These are phyloP conservation scores for Botia almorhae DNA, from an alignment of 2,797 vertebrate species.

Conservation along the genomic window DNA sequence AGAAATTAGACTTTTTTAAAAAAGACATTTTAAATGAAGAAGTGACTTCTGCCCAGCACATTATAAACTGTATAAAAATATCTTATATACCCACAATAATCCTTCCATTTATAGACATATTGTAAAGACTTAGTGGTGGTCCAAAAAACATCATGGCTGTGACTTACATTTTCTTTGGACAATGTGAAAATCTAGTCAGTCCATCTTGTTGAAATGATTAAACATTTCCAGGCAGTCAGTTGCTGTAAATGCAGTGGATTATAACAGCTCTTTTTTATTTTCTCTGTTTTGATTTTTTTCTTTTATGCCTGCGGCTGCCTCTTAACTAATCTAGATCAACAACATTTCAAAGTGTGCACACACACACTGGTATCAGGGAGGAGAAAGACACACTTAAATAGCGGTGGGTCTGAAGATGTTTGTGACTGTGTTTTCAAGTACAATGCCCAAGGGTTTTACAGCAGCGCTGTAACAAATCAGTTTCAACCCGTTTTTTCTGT, in stretches of 20 bases:
- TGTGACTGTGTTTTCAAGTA: slow-evolving; percentile 25
- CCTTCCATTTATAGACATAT: too few relatives aligned
- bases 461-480: not conserved
- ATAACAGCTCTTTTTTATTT: not conserved
- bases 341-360: not conserved
- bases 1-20: too few relatives aligned
- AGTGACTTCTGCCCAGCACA: too few relatives aligned
- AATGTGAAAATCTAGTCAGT: not conserved
- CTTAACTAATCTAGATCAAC: slow-evolving; percentile 43
- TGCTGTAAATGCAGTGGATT: slow-evolving; percentile 22
- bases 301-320: slow-evolving; percentile 1
- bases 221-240: not conserved
- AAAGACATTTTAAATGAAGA: too few relatives aligned
- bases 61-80: too few relatives aligned
- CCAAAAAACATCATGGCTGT: too few relatives aligned
- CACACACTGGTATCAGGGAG: not conserved
- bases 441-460: slow-evolving; percentile 25
- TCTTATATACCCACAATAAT: too few relatives aligned
- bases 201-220: not conserved
- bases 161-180: not conserved
- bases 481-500: slow-evolving; percentile 12
- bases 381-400: slow-evolving; percentile 13
- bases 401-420: not conserved
- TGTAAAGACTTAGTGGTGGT: too few relatives aligned
- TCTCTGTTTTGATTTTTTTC: slow-evolving; percentile 11